These are phyloP conservation scores for Stichodactyla mertensii DNA, from an alignment of 64 coral and sea anemone genomes.

Conservation along the genomic window DNA sequence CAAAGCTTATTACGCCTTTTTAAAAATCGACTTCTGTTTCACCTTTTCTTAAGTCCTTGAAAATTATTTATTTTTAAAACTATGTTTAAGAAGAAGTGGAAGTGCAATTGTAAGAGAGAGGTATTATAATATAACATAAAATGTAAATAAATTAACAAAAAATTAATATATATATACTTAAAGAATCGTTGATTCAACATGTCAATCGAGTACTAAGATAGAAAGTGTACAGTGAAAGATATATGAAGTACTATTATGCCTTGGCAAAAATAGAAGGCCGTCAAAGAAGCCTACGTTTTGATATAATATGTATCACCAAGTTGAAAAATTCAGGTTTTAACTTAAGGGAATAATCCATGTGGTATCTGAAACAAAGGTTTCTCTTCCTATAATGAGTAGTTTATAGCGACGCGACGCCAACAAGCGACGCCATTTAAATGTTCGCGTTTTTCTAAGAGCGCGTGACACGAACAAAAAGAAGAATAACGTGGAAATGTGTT, in stretches of 20 bases:
- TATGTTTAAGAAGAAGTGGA: neutral
- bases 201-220: neutral
- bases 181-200: neutral
- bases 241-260: neutral
- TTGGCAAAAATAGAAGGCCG: neutral
- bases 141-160: constrained; percentile 2
- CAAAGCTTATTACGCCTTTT: too few relatives aligned
- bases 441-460: constrained; percentile 25
- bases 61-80: neutral
- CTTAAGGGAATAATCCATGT: neutral
- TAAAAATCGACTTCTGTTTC: too few relatives aligned
- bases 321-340: too few relatives aligned
- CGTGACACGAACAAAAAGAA: constrained; percentile 37
- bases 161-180: neutral
- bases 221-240: neutral
- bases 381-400: neutral
- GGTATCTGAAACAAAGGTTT: neutral
- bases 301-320: too few relatives aligned
- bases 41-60: neutral
- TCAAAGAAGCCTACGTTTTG: neutral
- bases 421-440: constrained; percentile 35
- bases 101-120: neutral
- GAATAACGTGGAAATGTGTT: constrained; percentile 34
- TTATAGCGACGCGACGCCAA: constrained; percentile 19
- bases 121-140: neutral